Base-by-base conservation (phyloP, 2,888 invertebrate species). In the Torymus tubicola region DNA sequence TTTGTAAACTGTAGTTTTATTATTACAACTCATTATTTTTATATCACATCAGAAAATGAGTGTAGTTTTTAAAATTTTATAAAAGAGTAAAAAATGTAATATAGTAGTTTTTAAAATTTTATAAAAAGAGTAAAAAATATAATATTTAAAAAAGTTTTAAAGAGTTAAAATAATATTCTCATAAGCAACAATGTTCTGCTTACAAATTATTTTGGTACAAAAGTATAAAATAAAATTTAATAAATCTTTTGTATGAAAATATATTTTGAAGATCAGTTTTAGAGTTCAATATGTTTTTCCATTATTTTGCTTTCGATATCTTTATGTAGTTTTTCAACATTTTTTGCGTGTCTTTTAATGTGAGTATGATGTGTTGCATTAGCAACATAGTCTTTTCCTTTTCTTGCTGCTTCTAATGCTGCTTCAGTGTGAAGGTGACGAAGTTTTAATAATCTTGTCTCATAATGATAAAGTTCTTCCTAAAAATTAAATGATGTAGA, bases 391-490 rank as follows among this genome's bases (percentile, higher is more conserved):
- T 94, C 94, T 84, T 92, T 92, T 82, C 92, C 93, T 87, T 94
- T 93, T 85, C 94, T 94, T 80, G 95, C 94, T 83, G 93, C 92
- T 87, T 94, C 94, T 87, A 96, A 91, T 82, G 95, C 95, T 86
- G 95, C 95, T 89, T 97, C 96, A 0, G 95, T 95, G 90, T 96
- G 96, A 85, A 97, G 91, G 88, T 96, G 95, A 53, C 96, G 94
- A 72, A 98, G 91, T 90, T 98, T 98, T 50, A 96, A 90, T 61
- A 98, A 91, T 12, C 98, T 93, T 68, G 95, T 95, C 91, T 98
- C 97, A 90, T 97, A 98, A 90, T 97, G 97, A 81, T 94, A 92
- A 83, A 98, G 91, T 89, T 98, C 98, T 79, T 95, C 93, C 95
- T 96, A 87, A 14, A 90, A 70, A 78, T 31, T 73, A 11, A 77